Percentiles rank a stretch among this genome's conserved stretches.
Evolutionary conservation across 64 coral and sea anemone genomes (phyloP).

Genomic region (Montipora foliosa): DNA sequence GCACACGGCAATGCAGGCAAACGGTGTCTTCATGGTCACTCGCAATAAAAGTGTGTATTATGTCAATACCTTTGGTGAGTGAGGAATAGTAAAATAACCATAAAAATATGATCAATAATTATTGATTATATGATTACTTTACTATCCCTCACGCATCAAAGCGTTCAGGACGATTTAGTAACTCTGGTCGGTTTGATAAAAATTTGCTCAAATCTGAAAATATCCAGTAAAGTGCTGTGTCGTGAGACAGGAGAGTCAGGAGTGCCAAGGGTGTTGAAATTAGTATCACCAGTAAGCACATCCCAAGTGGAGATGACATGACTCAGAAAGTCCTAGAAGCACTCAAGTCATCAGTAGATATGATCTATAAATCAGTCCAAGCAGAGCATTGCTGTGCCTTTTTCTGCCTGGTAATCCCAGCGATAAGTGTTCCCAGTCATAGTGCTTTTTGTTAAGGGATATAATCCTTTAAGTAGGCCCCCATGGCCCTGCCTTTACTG

Average conservation of each 20-base stretch:
- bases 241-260: background rate
- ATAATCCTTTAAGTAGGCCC: background rate
- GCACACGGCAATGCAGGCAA: too few relatives aligned
- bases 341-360: too few relatives aligned
- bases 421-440: conserved; percentile 51
- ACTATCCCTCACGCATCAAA: too few relatives aligned
- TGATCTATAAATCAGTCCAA: too few relatives aligned
- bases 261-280: background rate
- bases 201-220: background rate
- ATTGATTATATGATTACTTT: too few relatives aligned
- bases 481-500: conserved; percentile 2
- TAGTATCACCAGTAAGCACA: too few relatives aligned
- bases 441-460: background rate
- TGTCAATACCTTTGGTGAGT: background rate
- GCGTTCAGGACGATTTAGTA: conserved; percentile 42
- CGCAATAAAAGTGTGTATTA: conserved; percentile 36
- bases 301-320: too few relatives aligned
- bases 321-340: too few relatives aligned
- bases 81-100: too few relatives aligned
- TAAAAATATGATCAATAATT: too few relatives aligned
- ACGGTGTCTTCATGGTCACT: conserved; percentile 6
- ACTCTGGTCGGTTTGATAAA: conserved; percentile 47
- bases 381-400: background rate
- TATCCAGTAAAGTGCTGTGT: too few relatives aligned
- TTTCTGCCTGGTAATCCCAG: conserved; percentile 37